Evolutionary conservation across 2,888 invertebrate genomes (phyloP), one percentile per base, ranked within the genome.

Genomic region (Phyto melanocephala): DNA sequence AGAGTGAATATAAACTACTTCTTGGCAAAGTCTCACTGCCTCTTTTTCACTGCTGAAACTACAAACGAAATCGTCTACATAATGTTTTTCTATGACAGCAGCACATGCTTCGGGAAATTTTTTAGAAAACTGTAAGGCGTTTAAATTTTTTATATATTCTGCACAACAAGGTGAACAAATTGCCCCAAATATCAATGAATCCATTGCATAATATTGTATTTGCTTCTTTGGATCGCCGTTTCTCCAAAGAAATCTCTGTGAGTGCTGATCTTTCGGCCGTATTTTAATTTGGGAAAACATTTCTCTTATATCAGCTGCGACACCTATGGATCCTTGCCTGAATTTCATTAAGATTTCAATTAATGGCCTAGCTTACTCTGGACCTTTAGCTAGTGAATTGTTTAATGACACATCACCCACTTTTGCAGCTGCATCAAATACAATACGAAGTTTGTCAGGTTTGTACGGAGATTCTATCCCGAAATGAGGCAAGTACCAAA

Each of bases 71-170:
- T 37, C 37, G 8, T 37, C 37, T 10, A 37, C 37, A 11, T 37
- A 37, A 11, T 37, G 37, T 10, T 37, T 37, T 11, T 37, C 8
- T 10, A 37, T 37, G 11, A 37, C 8, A 10, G 37, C 37, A 6
- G 1, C 11, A 37, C n/a, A 37, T 37, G 37, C 11, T 10, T 37
- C 37, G 11, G 37, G 37, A 11, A 10, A 37, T 11, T 37, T 37
- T 11, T 37, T 1, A 6, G 11, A 11, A 37, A 37, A 37, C 11
- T 11, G 8, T 11, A 11, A 10, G 2, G 87, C 86, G 28, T 88
- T 88, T 3, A 74, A 40, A 47, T 88, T 86, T 74, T 88, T 88
- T 2, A 88, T 78, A 45, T 86, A 85, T 35, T 85, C 80, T 0
- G 87, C 88, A n/a, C 84, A 86, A 70, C 85, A 86, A 0, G 87